A percentile compares a stretch with the other conserved stretches of the same genome.
Evolutionary conservation across 2,113 vertebrate species (phyloP).

Genomic region (Paralichthys olivaceus): DNA sequence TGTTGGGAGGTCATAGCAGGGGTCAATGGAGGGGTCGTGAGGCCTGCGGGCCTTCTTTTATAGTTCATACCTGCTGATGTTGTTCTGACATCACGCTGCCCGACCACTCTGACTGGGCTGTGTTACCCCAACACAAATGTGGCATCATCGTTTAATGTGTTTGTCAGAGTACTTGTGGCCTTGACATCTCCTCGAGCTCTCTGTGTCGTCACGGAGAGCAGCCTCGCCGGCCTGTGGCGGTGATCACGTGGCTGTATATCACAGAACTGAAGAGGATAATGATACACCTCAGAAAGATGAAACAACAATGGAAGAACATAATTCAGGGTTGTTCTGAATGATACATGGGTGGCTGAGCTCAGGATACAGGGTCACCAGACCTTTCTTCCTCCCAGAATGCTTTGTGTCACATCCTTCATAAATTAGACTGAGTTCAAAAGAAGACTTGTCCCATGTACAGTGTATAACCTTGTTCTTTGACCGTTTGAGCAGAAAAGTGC

Average conservation of each 20-base stretch:
- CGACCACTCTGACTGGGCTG: neutral
- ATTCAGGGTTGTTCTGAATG: constrained; percentile 46
- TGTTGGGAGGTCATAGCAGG: constrained; percentile 17
- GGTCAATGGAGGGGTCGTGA: constrained; percentile 3
- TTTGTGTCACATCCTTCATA: constrained; percentile 30
- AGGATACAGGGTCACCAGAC: constrained; percentile 17
- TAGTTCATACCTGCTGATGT: neutral
- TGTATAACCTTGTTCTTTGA: neutral
- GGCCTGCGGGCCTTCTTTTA: neutral
- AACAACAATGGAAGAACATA: constrained; percentile 43
- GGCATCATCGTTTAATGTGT: neutral
- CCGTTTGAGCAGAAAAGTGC: neutral
- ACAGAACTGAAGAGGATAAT: constrained; percentile 38
- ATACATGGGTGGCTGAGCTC: constrained; percentile 19
- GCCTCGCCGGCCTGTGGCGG: constrained; percentile 1
- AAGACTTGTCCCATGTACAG: neutral
- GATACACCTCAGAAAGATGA: constrained; percentile 32
- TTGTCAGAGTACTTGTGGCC: neutral
- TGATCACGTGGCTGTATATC: constrained; percentile 3
- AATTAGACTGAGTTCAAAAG: constrained; percentile 8
- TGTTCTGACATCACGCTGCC: neutral
- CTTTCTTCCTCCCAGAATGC: constrained; percentile 21
- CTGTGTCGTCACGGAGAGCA: neutral
- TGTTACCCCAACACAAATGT: neutral
- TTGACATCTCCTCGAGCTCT: neutral